Evolutionary conservation across 2,113 vertebrate species (phyloP).

Genomic region (Callaeas wilsoni): DNA sequence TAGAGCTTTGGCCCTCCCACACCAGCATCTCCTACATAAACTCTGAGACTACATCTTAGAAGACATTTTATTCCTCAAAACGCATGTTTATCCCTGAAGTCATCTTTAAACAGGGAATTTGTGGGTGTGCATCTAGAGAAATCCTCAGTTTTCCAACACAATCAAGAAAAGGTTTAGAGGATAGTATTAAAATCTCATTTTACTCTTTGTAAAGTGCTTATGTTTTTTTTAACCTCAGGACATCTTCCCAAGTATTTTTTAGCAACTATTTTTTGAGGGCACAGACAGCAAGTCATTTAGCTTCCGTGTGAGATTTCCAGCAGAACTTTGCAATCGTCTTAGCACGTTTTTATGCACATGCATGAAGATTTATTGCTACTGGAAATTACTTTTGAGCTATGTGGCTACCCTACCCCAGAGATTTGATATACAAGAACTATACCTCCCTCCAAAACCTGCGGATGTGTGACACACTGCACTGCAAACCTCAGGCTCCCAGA

Average conservation of each 20-base stretch:
- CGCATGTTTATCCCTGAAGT: neutral
- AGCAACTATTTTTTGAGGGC: neutral
- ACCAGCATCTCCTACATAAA: neutral
- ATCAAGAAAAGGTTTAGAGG: neutral
- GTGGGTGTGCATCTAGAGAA: neutral
- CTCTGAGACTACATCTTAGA: neutral
- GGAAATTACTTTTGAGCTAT: neutral
- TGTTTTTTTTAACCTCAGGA: neutral
- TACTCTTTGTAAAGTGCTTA: neutral
- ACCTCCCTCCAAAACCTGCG: accelerated
- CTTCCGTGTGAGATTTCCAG: neutral
- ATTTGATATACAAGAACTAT: neutral
- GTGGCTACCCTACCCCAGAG: neutral
- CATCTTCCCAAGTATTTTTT: neutral
- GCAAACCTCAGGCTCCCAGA: neutral
- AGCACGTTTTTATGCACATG: neutral
- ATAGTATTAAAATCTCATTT: neutral
- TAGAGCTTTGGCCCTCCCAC: neutral
- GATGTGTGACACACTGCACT: neutral
- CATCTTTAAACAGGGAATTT: neutral
- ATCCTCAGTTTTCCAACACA: neutral
- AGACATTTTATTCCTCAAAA: neutral
- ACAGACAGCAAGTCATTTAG: neutral
- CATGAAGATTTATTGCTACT: neutral
- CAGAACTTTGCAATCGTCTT: neutral